phyloP scores from a whole-genome alignment of 2,888 invertebrate species.

The Torymus texanus region DNA sequence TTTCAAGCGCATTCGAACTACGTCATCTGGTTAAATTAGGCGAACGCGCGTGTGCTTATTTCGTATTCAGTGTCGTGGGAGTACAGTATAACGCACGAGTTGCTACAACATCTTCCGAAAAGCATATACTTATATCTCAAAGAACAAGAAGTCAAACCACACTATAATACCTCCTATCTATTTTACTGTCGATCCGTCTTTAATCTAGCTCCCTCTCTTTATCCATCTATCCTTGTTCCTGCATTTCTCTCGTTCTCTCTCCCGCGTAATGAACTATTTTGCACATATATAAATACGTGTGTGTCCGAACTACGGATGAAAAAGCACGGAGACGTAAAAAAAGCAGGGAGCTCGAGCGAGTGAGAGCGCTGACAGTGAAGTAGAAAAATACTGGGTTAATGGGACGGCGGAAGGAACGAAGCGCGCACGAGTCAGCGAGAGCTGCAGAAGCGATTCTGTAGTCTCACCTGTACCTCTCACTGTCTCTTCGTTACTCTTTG shows the following conservation, averaged over 20 bases:
- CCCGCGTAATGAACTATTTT: conserved; percentile 43
- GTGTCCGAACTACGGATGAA: not conserved
- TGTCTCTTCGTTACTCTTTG: not conserved
- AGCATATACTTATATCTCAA: no score
- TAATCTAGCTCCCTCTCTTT: no score
- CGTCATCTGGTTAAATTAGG: no score
- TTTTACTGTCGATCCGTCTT: no score
- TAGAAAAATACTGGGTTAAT: conserved; percentile 54
- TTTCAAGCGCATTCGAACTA: no score
- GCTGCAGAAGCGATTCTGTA: conserved; percentile 31
- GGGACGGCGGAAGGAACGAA: conserved; percentile 39
- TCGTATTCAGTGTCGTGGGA: no score
- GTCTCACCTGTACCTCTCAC: conserved; percentile 22
- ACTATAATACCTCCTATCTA: no score
- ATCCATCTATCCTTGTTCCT: not conserved
- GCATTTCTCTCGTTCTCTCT: not conserved
- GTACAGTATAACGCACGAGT: no score
- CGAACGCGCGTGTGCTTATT: no score
- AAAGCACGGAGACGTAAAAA: not conserved
- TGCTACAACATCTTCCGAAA: no score
- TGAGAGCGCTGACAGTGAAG: conserved; percentile 13
- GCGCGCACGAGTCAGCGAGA: not conserved
- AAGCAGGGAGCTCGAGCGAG: not conserved
- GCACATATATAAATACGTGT: no score
- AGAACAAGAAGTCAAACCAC: no score